These are phyloP conservation scores for Caenorhabditis angaria DNA, from an alignment of 2,888 invertebrate genomes.

Conservation along the genomic window DNA sequence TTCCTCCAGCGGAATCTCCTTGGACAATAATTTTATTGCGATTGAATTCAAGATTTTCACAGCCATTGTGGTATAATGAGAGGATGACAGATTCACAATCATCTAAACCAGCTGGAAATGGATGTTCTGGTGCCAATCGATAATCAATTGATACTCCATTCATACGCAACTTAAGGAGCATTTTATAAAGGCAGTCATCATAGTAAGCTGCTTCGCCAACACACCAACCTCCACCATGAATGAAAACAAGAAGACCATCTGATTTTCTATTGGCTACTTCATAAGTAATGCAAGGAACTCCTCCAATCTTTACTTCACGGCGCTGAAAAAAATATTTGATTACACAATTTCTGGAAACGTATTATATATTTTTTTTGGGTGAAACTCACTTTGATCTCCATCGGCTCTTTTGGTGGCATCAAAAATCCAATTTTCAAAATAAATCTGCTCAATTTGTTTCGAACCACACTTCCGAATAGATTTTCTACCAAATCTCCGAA, in stretches of 20 bases:
- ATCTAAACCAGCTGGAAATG: slow-evolving; percentile 73
- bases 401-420: slow-evolving; percentile 42
- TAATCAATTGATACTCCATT: slow-evolving; percentile 65
- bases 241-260: slow-evolving; percentile 59
- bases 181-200: slow-evolving; percentile 55
- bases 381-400: slow-evolving; percentile 44
- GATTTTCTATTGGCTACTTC: slow-evolving; percentile 39
- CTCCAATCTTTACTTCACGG: slow-evolving; percentile 44
- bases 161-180: slow-evolving; percentile 54
- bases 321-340: slow-evolving; percentile 30
- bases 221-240: slow-evolving; percentile 64
- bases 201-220: slow-evolving; percentile 55
- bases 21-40: slow-evolving; percentile 59
- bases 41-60: slow-evolving; percentile 53
- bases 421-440: slow-evolving; percentile 30
- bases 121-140: slow-evolving; percentile 72
- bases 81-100: slow-evolving; percentile 71
- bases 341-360: too few relatives aligned
- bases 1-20: slow-evolving; percentile 72
- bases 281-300: slow-evolving; percentile 64
- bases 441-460: slow-evolving; percentile 51
- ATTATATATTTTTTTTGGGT: background rate
- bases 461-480: slow-evolving; percentile 50
- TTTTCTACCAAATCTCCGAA: slow-evolving; percentile 62
- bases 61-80: slow-evolving; percentile 63